Percentiles rank a stretch among this genome's conserved stretches.
Evolutionary conservation across 1,140 invertebrate species (phyloP).

Genomic region (Leptinotarsa texana): DNA sequence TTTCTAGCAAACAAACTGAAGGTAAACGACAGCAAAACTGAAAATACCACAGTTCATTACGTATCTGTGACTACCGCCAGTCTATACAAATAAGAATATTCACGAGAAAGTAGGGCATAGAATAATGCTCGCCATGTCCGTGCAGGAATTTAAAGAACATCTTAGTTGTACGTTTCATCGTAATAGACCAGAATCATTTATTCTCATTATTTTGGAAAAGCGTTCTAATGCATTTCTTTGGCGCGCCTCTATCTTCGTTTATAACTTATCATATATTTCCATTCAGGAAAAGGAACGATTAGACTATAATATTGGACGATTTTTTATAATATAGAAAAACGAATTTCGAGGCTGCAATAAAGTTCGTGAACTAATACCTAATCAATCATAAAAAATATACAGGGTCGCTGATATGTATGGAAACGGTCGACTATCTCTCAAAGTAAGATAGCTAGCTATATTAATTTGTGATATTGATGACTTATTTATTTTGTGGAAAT

Average conservation of each 20-base stretch:
- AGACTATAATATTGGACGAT: slow-evolving; percentile 9
- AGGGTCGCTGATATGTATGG: too few relatives aligned
- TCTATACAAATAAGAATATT: slow-evolving; percentile 7
- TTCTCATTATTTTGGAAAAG: slow-evolving; percentile 19
- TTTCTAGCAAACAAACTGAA: too few relatives aligned
- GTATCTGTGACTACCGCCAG: neutral
- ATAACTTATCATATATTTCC: slow-evolving; percentile 23
- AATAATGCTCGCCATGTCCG: slow-evolving; percentile 1
- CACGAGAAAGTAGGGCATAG: neutral
- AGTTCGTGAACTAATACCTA: too few relatives aligned
- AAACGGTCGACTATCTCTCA: too few relatives aligned
- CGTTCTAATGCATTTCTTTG: slow-evolving; percentile 22
- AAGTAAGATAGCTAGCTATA: too few relatives aligned
- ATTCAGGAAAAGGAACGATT: neutral
- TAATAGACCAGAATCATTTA: slow-evolving; percentile 13
- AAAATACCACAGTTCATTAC: neutral
- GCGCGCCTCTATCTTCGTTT: slow-evolving; percentile 18
- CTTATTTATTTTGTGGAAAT: too few relatives aligned
- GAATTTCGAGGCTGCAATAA: neutral
- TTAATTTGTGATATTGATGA: too few relatives aligned
- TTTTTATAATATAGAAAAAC: neutral
- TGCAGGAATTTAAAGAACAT: slow-evolving; percentile 14
- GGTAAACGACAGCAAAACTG: too few relatives aligned
- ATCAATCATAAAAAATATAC: too few relatives aligned
- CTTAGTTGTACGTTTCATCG: slow-evolving; percentile 14